Percentiles rank a stretch among this genome's conserved stretches.
Evolutionary conservation across 2,888 invertebrate genomes (phyloP).

Genomic region (Nebria salina): DNA sequence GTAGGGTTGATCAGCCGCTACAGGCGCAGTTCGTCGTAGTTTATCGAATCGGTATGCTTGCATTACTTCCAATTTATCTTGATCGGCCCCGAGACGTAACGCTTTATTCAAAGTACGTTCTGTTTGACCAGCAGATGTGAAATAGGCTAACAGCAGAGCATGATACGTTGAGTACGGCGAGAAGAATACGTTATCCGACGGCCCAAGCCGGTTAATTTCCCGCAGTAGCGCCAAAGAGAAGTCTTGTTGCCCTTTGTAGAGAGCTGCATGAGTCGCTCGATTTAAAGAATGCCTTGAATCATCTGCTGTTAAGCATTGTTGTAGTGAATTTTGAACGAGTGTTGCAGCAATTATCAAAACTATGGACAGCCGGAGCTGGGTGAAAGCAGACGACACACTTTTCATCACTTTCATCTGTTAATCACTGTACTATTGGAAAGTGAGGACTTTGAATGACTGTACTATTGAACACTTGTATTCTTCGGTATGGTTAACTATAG

Average conservation of each 20-base stretch:
- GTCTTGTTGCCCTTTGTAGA: slow-evolving; percentile 71
- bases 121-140: slow-evolving; percentile 77
- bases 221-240: slow-evolving; percentile 78
- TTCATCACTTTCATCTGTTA: slow-evolving; percentile 43
- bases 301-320: slow-evolving; percentile 65
- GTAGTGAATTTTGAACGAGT: slow-evolving; percentile 47
- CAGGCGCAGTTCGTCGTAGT: slow-evolving; percentile 65
- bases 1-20: slow-evolving; percentile 62
- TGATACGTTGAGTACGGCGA: slow-evolving; percentile 89
- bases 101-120: slow-evolving; percentile 72
- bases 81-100: slow-evolving; percentile 68
- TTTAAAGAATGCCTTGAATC: slow-evolving; percentile 58
- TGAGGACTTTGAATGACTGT: not conserved
- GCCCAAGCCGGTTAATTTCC: slow-evolving; percentile 70
- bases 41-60: slow-evolving; percentile 79
- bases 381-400: slow-evolving; percentile 46
- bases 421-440: slow-evolving; percentile 38
- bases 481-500: slow-evolving; percentile 16
- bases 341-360: slow-evolving; percentile 16
- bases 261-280: slow-evolving; percentile 57
- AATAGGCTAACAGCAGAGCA: slow-evolving; percentile 80
- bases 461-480: slow-evolving; percentile 22
- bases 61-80: slow-evolving; percentile 77
- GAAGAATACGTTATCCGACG: slow-evolving; percentile 83
- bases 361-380: slow-evolving; percentile 34